A percentile compares a stretch with the other conserved stretches of the same genome.
These are phyloP conservation scores for Entomobrya multifasciata DNA, from an alignment of 2,888 invertebrate genomes.

Conservation along the genomic window DNA sequence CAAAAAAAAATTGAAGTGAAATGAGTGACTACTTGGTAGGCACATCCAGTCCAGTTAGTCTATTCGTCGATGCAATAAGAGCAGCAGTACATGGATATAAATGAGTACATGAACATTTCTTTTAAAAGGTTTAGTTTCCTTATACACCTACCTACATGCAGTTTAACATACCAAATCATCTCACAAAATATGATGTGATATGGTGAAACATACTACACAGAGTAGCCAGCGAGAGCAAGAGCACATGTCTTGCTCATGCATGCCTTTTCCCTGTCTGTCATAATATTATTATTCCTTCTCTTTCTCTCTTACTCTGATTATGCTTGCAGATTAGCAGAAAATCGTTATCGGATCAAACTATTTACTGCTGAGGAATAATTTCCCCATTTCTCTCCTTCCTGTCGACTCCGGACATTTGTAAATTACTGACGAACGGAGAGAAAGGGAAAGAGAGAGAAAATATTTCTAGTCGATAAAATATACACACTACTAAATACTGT, in stretches of 20 bases:
- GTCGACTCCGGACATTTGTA: constrained; percentile 75
- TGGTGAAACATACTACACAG: background rate
- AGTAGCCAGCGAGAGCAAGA: constrained; percentile 11
- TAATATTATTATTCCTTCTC: constrained; percentile 55
- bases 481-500: background rate
- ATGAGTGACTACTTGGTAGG: background rate
- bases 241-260: constrained; percentile 56
- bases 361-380: constrained; percentile 73
- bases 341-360: constrained; percentile 74
- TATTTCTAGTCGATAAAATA: constrained; percentile 50
- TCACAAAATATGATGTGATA: constrained; percentile 9
- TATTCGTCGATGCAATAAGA: background rate
- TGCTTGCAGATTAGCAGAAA: constrained; percentile 73
- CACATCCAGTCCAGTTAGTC: constrained; percentile 13
- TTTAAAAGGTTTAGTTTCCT: constrained; percentile 43
- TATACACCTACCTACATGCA: no score
- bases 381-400: constrained; percentile 75
- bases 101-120: constrained; percentile 35
- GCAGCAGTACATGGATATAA: constrained; percentile 15
- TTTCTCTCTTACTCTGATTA: constrained; percentile 68
- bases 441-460: constrained; percentile 52
- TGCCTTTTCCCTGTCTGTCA: constrained; percentile 60
- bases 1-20: background rate
- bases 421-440: constrained; percentile 64
- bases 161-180: background rate